Percentiles rank a stretch among this genome's conserved stretches.
These are phyloP conservation scores for Drosophila pallidifrons DNA, from an alignment of 1,140 invertebrate species.

Conservation along the genomic window DNA sequence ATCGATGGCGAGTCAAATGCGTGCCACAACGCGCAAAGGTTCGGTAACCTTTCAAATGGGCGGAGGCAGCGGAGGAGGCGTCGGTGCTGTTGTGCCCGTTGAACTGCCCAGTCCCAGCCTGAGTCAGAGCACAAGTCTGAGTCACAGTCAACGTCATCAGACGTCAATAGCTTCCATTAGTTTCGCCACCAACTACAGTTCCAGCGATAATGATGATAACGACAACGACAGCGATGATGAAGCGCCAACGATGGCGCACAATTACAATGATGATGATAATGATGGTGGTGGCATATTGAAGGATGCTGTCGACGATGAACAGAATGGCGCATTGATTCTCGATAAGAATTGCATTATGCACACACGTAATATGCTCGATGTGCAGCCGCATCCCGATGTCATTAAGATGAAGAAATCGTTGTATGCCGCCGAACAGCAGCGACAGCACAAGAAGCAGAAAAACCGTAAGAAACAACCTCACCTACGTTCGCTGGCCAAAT, in stretches of 20 bases:
- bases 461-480: conserved; percentile 44
- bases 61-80: background rate
- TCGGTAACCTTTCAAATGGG: conserved; percentile 70
- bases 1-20: conserved; percentile 33
- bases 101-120: conserved; percentile 11
- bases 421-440: conserved; percentile 55
- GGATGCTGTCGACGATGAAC: background rate
- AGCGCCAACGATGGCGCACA: conserved; percentile 20
- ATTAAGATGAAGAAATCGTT: conserved; percentile 73
- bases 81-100: background rate
- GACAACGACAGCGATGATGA: conserved; percentile 7
- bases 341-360: conserved; percentile 65
- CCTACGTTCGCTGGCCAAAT: conserved; percentile 60
- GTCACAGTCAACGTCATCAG: conserved; percentile 28
- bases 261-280: conserved; percentile 25
- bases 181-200: conserved; percentile 67
- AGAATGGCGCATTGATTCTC: conserved; percentile 44
- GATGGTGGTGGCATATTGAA: background rate
- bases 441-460: conserved; percentile 57
- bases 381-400: conserved; percentile 78
- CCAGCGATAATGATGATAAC: conserved; percentile 37
- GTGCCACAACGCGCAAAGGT: conserved; percentile 64
- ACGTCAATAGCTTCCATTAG: conserved; percentile 74
- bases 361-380: conserved; percentile 70
- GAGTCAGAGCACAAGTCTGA: background rate